These are phyloP conservation scores for Holothuria glaberrima DNA, from an alignment of 35 echinoderm and acorn worm genomes.

Conservation along the genomic window DNA sequence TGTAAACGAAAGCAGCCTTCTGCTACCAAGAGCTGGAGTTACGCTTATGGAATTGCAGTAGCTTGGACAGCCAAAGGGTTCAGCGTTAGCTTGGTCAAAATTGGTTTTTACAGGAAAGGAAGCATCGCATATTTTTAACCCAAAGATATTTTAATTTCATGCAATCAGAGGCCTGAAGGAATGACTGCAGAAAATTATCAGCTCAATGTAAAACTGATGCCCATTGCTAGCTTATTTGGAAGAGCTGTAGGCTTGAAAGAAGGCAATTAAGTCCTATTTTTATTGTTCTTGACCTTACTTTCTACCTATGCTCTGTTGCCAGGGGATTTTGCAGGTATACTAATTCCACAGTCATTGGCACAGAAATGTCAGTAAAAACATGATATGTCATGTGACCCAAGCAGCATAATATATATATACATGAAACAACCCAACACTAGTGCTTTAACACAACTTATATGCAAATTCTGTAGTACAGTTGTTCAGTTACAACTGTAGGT, in stretches of 20 bases:
- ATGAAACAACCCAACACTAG: no score
- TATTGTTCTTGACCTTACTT: slow-evolving; percentile 47
- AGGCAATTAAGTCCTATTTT: slow-evolving; percentile 55
- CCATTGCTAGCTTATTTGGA: slow-evolving; percentile 15
- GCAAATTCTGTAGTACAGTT: no score
- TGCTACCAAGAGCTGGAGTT: no score
- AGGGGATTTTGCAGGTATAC: background rate
- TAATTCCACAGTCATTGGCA: slow-evolving; percentile 29
- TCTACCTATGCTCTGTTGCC: slow-evolving; percentile 16
- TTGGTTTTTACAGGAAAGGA: slow-evolving; percentile 52
- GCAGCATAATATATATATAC: no score
- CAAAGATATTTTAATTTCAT: slow-evolving; percentile 44
- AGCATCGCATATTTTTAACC: slow-evolving; percentile 43
- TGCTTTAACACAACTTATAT: no score
- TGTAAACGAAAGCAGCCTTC: no score
- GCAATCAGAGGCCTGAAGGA: slow-evolving; percentile 46
- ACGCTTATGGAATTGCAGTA: no score
- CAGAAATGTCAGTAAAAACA: slow-evolving; percentile 30
- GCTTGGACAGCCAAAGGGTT: slow-evolving; percentile 29
- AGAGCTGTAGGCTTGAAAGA: slow-evolving; percentile 22
- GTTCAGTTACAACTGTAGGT: no score
- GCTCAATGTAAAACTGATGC: slow-evolving; percentile 33
- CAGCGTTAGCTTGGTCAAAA: slow-evolving; percentile 5
- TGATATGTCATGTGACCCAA: slow-evolving; percentile 13
- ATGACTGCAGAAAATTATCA: slow-evolving; percentile 49